Evolutionary conservation across 2,888 invertebrate genomes (phyloP).

Genomic region (Chrysolina haemoptera): DNA sequence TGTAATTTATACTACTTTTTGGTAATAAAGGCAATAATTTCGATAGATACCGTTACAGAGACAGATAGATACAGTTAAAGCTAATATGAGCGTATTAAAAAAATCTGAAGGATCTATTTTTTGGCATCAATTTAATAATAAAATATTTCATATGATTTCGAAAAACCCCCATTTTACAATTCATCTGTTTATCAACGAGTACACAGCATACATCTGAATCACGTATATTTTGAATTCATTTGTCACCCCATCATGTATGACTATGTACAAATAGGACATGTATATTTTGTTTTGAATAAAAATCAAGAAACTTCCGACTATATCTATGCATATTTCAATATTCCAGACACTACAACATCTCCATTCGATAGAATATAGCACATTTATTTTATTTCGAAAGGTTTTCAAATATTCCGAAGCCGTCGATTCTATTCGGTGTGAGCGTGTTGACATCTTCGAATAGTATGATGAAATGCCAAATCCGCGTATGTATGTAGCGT

Average conservation of each 20-base stretch:
- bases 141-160: no score
- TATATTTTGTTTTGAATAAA: slow-evolving; percentile 42
- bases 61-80: no score
- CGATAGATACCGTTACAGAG: no score
- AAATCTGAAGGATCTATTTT: no score
- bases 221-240: not conserved
- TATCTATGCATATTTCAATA: slow-evolving; percentile 49
- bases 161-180: not conserved
- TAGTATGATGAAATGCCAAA: slow-evolving; percentile 36
- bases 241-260: not conserved
- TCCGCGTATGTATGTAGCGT: slow-evolving; percentile 36
- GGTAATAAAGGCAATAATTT: no score
- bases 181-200: not conserved
- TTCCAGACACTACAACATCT: slow-evolving; percentile 45
- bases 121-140: no score
- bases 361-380: slow-evolving; percentile 35
- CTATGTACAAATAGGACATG: slow-evolving; percentile 34
- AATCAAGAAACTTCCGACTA: slow-evolving; percentile 41
- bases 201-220: not conserved
- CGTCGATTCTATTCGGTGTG: slow-evolving; percentile 14
- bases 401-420: slow-evolving; percentile 18
- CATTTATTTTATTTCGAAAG: slow-evolving; percentile 35
- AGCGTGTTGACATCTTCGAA: slow-evolving; percentile 43
- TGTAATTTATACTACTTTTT: no score
- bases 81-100: no score